Conservation (phyloP, 2,113 vertebrate genomes). For the Trinectes maculatus region DNA sequence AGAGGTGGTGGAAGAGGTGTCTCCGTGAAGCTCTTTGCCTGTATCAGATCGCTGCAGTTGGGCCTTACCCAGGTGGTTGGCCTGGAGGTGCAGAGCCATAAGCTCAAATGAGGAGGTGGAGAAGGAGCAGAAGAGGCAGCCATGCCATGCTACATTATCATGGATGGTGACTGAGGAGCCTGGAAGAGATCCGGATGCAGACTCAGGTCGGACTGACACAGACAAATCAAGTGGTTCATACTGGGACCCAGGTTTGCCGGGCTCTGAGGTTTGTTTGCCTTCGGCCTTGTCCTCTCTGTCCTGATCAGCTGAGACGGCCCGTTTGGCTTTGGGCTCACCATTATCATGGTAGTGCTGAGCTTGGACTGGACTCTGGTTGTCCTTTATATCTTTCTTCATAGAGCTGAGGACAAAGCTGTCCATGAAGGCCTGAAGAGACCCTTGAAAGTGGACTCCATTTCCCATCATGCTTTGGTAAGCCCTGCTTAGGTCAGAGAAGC, state of each 20-base stretch:
- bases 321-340: conserved; percentile 85
- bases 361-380: conserved; percentile 78
- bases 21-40: conserved; percentile 85
- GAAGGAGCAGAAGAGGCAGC: conserved; percentile 97
- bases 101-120: conserved; percentile 95
- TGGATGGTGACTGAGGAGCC: conserved; percentile 93
- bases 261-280: conserved; percentile 79
- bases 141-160: conserved; percentile 95
- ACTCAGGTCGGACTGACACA: conserved; percentile 92
- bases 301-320: conserved; percentile 64
- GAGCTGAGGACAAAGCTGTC: conserved; percentile 95
- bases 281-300: conserved; percentile 85
- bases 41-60: conserved; percentile 81
- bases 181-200: conserved; percentile 87
- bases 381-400: conserved; percentile 94
- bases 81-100: conserved; percentile 97
- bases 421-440: conserved; percentile 97
- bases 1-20: conserved; percentile 77
- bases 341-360: conserved; percentile 82
- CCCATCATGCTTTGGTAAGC: conserved; percentile 93
- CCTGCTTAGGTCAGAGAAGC: conserved; percentile 92
- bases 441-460: conserved; percentile 96
- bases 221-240: conserved; percentile 97
- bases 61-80: conserved; percentile 93
- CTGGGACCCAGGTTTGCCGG: conserved; percentile 89